A percentile compares a stretch with the other conserved stretches of the same genome.
Conservation (phyloP, 1,140 invertebrate species). For the Euura saliciscinereae region DNA sequence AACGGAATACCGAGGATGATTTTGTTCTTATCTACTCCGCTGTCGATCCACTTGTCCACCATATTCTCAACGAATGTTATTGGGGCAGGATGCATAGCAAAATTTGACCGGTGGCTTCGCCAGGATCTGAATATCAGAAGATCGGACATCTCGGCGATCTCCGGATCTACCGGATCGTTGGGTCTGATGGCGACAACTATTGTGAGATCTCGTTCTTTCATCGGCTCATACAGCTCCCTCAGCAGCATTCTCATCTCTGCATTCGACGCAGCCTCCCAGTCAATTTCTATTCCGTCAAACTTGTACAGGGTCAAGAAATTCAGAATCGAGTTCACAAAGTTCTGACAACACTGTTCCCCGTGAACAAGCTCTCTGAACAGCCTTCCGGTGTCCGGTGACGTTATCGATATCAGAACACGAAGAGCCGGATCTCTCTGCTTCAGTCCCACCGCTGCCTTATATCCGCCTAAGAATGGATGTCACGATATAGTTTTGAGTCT, state of each 20-base stretch:
- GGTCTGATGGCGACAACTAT: conserved; percentile 40
- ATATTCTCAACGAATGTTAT: conserved; percentile 34
- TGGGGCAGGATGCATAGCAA: conserved; percentile 43
- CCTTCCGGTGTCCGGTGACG: conserved; percentile 17
- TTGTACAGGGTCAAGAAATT: conserved; percentile 60
- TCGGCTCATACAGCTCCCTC: conserved; percentile 21
- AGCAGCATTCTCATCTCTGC: conserved; percentile 36
- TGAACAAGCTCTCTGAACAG: conserved; percentile 29
- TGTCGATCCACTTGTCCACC: conserved; percentile 37
- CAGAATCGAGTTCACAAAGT: conserved; percentile 62
- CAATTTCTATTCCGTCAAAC: conserved; percentile 70
- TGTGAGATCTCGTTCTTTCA: conserved; percentile 34
- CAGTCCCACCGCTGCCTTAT: conserved; percentile 59
- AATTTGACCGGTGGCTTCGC: conserved; percentile 35
- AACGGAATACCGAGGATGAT: conserved; percentile 67
- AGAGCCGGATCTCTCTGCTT: conserved; percentile 63
- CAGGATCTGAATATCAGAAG: conserved; percentile 52
- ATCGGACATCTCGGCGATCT: conserved; percentile 38
- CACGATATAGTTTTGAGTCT: too few relatives aligned
- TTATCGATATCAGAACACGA: conserved; percentile 54
- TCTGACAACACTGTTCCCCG: conserved; percentile 44
- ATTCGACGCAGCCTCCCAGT: conserved; percentile 60
- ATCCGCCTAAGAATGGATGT: conserved; percentile 57
- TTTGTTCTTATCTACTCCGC: conserved; percentile 62
- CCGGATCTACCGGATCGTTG: conserved; percentile 39